Percentiles rank a stretch among this genome's conserved stretches.
These are phyloP conservation scores for Chlorops oryzae DNA, from an alignment of 1,140 invertebrate species.

Conservation along the genomic window DNA sequence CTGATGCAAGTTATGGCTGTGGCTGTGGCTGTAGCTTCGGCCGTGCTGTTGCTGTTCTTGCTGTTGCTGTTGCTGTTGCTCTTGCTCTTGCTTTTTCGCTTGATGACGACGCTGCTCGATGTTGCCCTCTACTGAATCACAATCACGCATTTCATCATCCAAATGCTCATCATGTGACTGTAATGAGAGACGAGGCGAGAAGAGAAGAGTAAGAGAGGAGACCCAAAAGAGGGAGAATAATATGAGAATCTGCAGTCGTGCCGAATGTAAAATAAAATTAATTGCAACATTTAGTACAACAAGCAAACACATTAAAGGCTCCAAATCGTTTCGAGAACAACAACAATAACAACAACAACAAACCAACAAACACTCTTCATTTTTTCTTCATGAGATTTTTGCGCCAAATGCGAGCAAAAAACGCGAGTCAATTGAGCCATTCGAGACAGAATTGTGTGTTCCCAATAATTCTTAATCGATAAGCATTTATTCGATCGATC, in stretches of 20 bases:
- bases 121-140: slow-evolving; percentile 45
- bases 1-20: too few species aligned
- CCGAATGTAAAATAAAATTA: slow-evolving; percentile 9
- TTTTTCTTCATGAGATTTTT: too few species aligned
- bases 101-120: slow-evolving; percentile 26
- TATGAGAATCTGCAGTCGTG: slow-evolving; percentile 1
- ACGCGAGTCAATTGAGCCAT: too few species aligned
- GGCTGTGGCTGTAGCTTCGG: too few species aligned
- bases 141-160: slow-evolving; percentile 48
- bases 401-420: too few species aligned
- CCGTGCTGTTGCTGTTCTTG: too few species aligned
- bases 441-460: too few species aligned
- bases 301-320: slow-evolving; percentile 15
- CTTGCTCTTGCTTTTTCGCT: slow-evolving; percentile 15
- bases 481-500: too few species aligned
- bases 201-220: not conserved
- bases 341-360: not conserved
- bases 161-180: slow-evolving; percentile 50
- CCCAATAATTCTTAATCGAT: too few species aligned
- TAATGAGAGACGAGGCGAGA: slow-evolving; percentile 9
- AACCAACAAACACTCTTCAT: too few species aligned
- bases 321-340: too few species aligned
- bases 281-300: slow-evolving; percentile 17
- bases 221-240: not conserved
- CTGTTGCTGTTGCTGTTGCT: slow-evolving; percentile 8